Percentiles rank a stretch among this genome's conserved stretches.
Evolutionary conservation across 1,140 invertebrate species (phyloP).

Genomic region (Drosophila ohnishii): DNA sequence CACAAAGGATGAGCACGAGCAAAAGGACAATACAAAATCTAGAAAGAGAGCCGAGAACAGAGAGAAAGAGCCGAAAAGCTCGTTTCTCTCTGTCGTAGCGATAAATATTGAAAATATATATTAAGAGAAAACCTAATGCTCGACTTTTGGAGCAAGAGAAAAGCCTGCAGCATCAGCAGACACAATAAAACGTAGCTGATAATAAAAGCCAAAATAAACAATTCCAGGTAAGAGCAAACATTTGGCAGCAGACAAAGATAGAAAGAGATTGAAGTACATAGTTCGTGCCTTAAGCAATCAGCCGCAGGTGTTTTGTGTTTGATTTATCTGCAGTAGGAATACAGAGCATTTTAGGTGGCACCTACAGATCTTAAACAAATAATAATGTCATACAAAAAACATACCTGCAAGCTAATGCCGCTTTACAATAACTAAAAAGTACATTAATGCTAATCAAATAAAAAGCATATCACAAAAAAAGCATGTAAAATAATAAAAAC

Average conservation of each 20-base stretch:
- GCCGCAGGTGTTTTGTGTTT: constrained; percentile 21
- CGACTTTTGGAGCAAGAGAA: constrained; percentile 24
- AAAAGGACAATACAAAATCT: constrained; percentile 1
- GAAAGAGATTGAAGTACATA: constrained; percentile 9
- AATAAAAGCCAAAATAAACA: constrained; percentile 32
- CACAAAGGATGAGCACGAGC: constrained; percentile 21
- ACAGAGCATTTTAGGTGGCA: constrained; percentile 1
- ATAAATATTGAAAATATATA: constrained; percentile 51
- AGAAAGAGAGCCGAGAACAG: constrained; percentile 1
- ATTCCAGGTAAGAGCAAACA: constrained; percentile 36
- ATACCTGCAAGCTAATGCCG: neutral
- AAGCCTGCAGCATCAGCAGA: constrained; percentile 5
- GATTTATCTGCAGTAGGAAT: constrained; percentile 6
- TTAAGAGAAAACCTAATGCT: constrained; percentile 42
- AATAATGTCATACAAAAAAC: neutral
- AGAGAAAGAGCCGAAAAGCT: constrained; percentile 6
- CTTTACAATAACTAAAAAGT: neutral
- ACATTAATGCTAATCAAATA: neutral
- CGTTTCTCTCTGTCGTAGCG: constrained; percentile 4
- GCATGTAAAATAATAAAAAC: neutral
- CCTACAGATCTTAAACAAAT: neutral
- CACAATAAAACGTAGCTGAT: constrained; percentile 2
- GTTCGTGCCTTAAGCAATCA: constrained; percentile 15
- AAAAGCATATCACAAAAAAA: neutral
- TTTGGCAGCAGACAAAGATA: constrained; percentile 30